phyloP scores from a whole-genome alignment of 2,888 invertebrate species.

The Drosophila fungiperda region DNA sequence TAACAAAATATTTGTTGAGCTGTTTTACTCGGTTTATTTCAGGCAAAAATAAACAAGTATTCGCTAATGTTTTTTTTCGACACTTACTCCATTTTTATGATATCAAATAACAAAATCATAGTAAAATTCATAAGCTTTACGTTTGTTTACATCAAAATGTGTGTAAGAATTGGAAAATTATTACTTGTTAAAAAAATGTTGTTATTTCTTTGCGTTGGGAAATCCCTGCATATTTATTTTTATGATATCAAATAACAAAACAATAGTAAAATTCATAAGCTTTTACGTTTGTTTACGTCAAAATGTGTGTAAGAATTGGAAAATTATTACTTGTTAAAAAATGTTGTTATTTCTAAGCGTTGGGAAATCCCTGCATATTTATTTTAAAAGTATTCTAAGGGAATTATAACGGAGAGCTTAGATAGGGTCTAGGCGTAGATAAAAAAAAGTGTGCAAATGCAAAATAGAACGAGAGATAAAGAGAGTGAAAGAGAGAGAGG shows the following conservation, averaged over 20 bases:
- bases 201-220: neutral
- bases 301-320: neutral
- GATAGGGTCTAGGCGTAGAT: neutral
- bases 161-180: neutral
- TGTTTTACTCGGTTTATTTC: neutral
- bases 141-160: neutral
- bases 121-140: neutral
- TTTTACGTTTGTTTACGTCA: neutral
- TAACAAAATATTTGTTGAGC: neutral
- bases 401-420: neutral
- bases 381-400: neutral
- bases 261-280: neutral
- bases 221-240: neutral
- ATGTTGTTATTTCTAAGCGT: neutral
- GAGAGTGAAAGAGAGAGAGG: neutral
- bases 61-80: neutral
- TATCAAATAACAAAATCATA: neutral
- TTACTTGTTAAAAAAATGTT: neutral
- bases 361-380: slow-evolving; percentile 1
- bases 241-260: neutral
- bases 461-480: neutral
- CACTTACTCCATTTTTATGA: neutral
- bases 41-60: slow-evolving; percentile 3
- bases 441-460: neutral
- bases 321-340: neutral